phyloP scores from a whole-genome alignment of 2,113 vertebrate species.

The Archocentrus centrarchus region DNA sequence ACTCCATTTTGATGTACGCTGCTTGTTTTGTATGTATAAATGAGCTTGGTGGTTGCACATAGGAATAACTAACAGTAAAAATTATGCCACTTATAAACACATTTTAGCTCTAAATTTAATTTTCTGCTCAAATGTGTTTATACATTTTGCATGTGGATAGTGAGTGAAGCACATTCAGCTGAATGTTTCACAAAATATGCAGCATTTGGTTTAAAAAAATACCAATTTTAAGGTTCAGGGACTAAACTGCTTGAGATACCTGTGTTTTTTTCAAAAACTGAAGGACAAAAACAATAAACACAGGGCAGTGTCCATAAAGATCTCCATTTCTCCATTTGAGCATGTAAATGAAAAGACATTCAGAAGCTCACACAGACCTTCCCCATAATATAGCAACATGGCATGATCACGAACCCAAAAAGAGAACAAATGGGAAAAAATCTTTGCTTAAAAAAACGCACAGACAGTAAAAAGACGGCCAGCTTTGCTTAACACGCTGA shows the following conservation, averaged over 20 bases:
- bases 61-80: background rate
- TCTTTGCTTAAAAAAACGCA: background rate
- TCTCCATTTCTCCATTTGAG: background rate
- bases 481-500: background rate
- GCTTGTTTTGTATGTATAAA: background rate
- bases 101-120: too few species aligned
- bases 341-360: background rate
- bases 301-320: accelerated
- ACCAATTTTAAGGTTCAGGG: background rate
- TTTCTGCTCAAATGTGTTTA: background rate
- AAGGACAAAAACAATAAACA: background rate
- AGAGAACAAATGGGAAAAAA: background rate
- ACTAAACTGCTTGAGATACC: background rate
- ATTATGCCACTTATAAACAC: background rate
- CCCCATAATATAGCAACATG: too few species aligned
- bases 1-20: background rate
- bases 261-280: background rate
- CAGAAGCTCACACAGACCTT: background rate
- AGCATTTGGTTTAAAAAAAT: background rate
- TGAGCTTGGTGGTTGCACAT: background rate
- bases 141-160: background rate
- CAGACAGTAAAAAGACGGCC: too few species aligned
- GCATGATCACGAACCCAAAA: too few species aligned
- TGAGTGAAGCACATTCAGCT: background rate
- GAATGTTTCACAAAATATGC: background rate